Evolutionary conservation across 2,797 vertebrate genomes (phyloP).

Genomic region (Taenioides sp.): DNA sequence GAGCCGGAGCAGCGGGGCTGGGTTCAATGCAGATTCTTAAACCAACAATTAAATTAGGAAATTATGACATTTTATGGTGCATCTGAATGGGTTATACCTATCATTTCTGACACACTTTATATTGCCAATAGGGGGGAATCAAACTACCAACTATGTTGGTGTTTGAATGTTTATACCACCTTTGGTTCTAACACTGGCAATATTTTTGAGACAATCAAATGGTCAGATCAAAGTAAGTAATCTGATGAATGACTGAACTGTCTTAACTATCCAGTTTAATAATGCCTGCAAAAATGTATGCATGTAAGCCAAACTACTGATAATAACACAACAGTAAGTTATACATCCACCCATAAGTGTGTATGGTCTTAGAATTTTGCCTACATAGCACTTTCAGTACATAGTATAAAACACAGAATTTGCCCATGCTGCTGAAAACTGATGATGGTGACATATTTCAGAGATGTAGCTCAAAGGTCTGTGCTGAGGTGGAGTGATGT

Average conservation of each 20-base stretch:
- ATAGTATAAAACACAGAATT: neutral
- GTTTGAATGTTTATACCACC: neutral
- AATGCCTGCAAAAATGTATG: neutral
- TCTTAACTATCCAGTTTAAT: neutral
- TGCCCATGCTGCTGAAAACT: neutral
- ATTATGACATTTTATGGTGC: neutral
- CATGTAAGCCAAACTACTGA: neutral
- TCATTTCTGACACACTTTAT: neutral
- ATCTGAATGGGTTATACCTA: neutral
- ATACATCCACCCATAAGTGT: neutral
- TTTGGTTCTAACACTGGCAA: neutral
- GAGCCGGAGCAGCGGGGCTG: slow-evolving; percentile 36
- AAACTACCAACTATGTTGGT: neutral
- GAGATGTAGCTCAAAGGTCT: slow-evolving; percentile 28
- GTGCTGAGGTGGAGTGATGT: neutral
- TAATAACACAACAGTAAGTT: neutral
- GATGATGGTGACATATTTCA: slow-evolving; percentile 4
- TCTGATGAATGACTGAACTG: neutral
- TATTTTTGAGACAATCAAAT: too few species aligned
- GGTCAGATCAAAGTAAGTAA: neutral
- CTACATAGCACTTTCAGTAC: neutral
- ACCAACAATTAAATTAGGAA: slow-evolving; percentile 23
- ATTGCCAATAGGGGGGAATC: neutral
- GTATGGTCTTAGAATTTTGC: neutral
- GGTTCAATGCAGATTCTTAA: slow-evolving; percentile 22